Conservation (phyloP, 2,888 invertebrate species). For the Stenotaenia linearis region DNA sequence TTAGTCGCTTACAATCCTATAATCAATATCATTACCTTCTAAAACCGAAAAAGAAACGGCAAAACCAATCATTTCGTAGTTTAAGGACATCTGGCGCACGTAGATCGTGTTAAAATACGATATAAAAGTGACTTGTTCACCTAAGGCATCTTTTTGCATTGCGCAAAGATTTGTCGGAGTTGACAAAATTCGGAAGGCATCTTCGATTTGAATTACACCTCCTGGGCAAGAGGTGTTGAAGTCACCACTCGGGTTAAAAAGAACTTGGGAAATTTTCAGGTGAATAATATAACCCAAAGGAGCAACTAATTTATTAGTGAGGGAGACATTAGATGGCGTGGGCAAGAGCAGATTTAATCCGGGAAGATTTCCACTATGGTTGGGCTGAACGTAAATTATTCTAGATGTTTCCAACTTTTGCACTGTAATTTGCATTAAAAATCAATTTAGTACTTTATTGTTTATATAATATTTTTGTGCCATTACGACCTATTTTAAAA, state of each 20-base stretch:
- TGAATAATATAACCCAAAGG: constrained; percentile 49
- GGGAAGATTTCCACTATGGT: too few relatives aligned
- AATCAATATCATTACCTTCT: neutral
- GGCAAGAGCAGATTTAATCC: constrained; percentile 55
- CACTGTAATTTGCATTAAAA: neutral
- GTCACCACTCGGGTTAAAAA: neutral
- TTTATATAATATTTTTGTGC: neutral
- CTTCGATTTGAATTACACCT: neutral
- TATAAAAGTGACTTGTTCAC: too few relatives aligned
- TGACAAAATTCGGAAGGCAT: neutral
- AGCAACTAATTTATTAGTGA: constrained; percentile 55
- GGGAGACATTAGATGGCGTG: constrained; percentile 53
- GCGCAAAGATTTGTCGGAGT: neutral
- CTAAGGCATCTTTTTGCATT: neutral
- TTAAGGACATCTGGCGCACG: too few relatives aligned
- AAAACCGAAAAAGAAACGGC: neutral
- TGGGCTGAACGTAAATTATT: too few relatives aligned
- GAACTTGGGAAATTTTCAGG: constrained; percentile 32
- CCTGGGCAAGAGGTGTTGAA: neutral
- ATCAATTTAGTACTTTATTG: neutral
- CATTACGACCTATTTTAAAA: constrained; percentile 60
- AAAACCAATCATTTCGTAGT: neutral
- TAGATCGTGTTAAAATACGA: too few relatives aligned
- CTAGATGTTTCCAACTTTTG: too few relatives aligned
- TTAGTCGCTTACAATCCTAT: too few relatives aligned